A percentile compares a stretch with the other conserved stretches of the same genome.
Evolutionary conservation across 2,888 invertebrate species (phyloP).

Genomic region (Ommatoiulus sabulosus): DNA sequence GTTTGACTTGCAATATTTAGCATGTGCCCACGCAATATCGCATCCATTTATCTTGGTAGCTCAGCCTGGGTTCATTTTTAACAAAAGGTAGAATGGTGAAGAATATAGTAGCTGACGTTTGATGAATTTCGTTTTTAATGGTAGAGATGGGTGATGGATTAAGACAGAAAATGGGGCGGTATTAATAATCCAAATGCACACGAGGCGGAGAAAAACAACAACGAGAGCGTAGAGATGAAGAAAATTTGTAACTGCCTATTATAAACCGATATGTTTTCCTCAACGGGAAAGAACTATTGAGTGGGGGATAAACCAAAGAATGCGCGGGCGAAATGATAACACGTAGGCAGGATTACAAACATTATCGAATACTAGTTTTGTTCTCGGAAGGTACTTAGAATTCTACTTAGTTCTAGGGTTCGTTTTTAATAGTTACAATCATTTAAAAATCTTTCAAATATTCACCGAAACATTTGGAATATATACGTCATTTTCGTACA

Average conservation of each 20-base stretch:
- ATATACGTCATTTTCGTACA: too few relatives aligned
- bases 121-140: slow-evolving; percentile 36
- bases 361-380: background rate
- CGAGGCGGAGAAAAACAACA: slow-evolving; percentile 36
- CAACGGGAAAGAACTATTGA: slow-evolving; percentile 13
- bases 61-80: background rate
- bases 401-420: too few relatives aligned
- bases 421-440: too few relatives aligned
- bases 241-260: slow-evolving; percentile 36
- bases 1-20: slow-evolving; percentile 18
- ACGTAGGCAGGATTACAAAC: background rate
- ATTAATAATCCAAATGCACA: slow-evolving; percentile 30
- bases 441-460: too few relatives aligned
- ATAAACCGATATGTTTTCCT: slow-evolving; percentile 27
- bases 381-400: too few relatives aligned
- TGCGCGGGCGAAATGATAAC: background rate
- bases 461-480: too few relatives aligned
- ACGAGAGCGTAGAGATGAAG: background rate
- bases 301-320: background rate
- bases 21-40: background rate
- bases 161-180: slow-evolving; percentile 31
- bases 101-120: background rate
- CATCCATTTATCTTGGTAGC: background rate
- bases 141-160: slow-evolving; percentile 24
- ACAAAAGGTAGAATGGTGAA: background rate